Evolutionary conservation across 2,888 invertebrate genomes (phyloP), one percentile per base, ranked within the genome.

Genomic region (Drosophila nigricruria): DNA sequence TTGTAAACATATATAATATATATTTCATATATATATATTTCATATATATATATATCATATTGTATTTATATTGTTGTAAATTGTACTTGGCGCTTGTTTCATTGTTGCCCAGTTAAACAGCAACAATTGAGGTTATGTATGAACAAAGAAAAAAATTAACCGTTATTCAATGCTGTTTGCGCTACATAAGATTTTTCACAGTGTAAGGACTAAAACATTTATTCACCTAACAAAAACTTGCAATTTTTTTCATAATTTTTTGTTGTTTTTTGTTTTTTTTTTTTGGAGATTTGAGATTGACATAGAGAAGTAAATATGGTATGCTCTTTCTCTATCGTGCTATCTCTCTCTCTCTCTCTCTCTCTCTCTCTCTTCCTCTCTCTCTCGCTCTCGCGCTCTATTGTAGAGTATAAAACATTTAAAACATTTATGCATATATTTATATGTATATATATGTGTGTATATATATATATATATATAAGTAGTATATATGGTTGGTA

Each of bases 71-170:
- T 69, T 67, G 66, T 79, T 82, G 77, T 84, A 85, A 84, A 87
- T 87, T 85, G 78, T 85, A 88, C 81, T 82, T 81, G 80, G 82
- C 72, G 70, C 66, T 60, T 57, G 52, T 45, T 16, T 56, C 64
- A 34, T 77, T 79, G 72, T 76, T 73, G 65, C 53, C 52, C 52
- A 70, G 52, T 56, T 60, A 16, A 77, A 72, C 65, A 71, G 63
- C 63, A 65, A 62, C 27, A 42, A 43, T 71, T 58, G 34, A 25
- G 58, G 47, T 47, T 47, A 36, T 45, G 45, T 23, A 4, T 49
- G 49, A 32, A 34, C 30, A 49, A 47, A 14, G 3, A 43, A 47
- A 47, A 45, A n/a, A n/a, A n/a, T n/a, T n/a, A n/a, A 36, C 32
- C 27, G 20, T 47, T 79, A 65, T 66, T 72, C 58, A 77, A 59